phyloP scores from a whole-genome alignment of 2,888 invertebrate genomes.

The Erebia ligea region DNA sequence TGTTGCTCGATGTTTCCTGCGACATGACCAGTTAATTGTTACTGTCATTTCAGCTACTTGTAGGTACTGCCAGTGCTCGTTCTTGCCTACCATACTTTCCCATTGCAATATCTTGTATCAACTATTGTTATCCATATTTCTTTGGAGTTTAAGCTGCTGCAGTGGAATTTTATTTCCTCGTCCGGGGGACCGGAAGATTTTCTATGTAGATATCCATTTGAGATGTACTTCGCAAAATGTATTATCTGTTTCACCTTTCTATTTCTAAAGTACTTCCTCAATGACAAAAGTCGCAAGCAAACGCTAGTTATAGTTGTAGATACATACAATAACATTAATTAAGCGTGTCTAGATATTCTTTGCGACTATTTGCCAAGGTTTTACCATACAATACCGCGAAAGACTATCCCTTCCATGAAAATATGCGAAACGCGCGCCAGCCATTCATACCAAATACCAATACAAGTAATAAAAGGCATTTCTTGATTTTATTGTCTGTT shows the following conservation, averaged over 20 bases:
- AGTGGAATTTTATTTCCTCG: too few species aligned
- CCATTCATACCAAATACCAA: constrained; percentile 32
- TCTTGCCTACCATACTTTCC: constrained; percentile 4
- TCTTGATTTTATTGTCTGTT: constrained; percentile 15
- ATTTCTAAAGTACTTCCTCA: background rate
- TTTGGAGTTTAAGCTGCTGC: background rate
- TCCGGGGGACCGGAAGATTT: too few species aligned
- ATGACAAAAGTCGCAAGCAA: background rate
- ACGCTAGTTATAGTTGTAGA: background rate
- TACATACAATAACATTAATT: constrained; percentile 2
- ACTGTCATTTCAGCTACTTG: constrained; percentile 38
- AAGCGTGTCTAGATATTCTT: constrained; percentile 27
- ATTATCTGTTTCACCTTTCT: background rate
- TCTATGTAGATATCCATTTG: background rate
- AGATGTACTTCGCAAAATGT: background rate
- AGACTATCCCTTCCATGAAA: constrained; percentile 30
- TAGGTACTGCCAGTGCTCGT: constrained; percentile 1
- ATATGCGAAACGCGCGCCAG: constrained; percentile 37
- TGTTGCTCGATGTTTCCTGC: constrained; percentile 53
- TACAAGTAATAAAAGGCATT: constrained; percentile 17
- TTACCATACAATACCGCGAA: constrained; percentile 39
- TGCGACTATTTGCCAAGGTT: constrained; percentile 32
- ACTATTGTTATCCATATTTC: background rate
- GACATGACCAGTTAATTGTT: constrained; percentile 47
- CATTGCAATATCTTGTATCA: background rate